Base-by-base conservation (phyloP, 2,113 vertebrate species). In the Sisor rabdophorus region DNA sequence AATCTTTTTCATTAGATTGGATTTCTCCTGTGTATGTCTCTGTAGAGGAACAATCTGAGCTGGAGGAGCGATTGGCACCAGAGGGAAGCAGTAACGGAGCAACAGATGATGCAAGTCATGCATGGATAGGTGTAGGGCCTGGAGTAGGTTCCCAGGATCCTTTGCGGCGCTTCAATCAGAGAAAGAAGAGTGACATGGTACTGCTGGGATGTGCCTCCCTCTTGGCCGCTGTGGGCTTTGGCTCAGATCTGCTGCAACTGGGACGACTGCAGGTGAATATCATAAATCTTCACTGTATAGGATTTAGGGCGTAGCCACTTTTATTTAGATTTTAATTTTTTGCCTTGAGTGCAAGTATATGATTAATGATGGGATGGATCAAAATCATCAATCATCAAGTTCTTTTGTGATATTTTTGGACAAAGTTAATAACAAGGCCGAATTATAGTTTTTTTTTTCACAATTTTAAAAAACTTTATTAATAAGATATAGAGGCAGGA, bases 191-290 rank as follows among this genome's bases (percentile, higher is more conserved):
- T 9, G 92, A 95, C 44, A 82, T 93, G 50, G 82, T 93, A 5
- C 77, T 97, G 67, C 67, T 96, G 79, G 87, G 93, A 54, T 96
- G 94, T 0, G 93, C 94, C 55, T 91, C 93, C n/a, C 76, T 96
- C 70, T 87, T 96, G 22, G 91, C 94, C 0, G 91, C 94, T 0
- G 91, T 97, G 16, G 94, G 84, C 9, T 87, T 97, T 13, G 94
- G 95, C 1, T 89, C 88, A 0, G 93, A 95, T 70, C 86, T 95
- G 71, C 81, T 91, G 0, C 92, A 93, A 79, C 87, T 92, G 58
- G 93, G 93, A 4, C 88, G 86, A 80, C 82, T 89, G 56, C 92
- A 92, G 90, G 89, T 92, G 26, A 19, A 64, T 52, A 73, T 9
- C 54, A 59, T 26, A 8, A 10, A 61, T 36, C 9, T 1, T 9